Evolutionary conservation across 2,888 invertebrate species (phyloP), one percentile per base, ranked within the genome.

Genomic region (Netelia fuscicornis): DNA sequence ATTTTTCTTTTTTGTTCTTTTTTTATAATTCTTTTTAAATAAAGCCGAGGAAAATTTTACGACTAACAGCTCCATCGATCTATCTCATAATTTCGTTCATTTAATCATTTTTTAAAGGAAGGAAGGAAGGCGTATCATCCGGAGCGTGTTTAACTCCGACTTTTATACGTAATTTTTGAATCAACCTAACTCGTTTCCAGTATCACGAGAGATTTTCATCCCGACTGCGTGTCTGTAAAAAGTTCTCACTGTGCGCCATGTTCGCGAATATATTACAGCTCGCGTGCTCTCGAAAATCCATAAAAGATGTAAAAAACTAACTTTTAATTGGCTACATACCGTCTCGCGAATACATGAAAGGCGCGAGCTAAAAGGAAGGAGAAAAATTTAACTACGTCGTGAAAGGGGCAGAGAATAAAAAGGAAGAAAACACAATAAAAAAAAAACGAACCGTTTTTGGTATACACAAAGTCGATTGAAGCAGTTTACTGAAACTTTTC

Each of bases 261-360:
- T 64, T 67, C 42, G 52, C 20, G 37, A 67, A 81, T 81, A 81
- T 67, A 81, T 74, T 74, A 60, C 48, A 67, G 60, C 44, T 52
- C 74, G 74, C 81, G 81, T 75, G 81, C 44, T 67, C 74, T 60
- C 74, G 72, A 60, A 68, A 76, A 30, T 76, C 23, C 67, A 65
- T 37, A 30, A 30, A 30, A 30, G 30, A 20, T 6, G 23, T 54
- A 81, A 58, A 68, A 81, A 67, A 74, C 48, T 23, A 74, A 74
- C 74, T 67, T 81, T 74, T 81, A 81, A 81, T 81, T 81, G 74
- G 74, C 48, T 74, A 60, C 60, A 30, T 20, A 48, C 74, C 42
- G 72, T 67, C 23, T 54, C 44, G 67, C 60, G 9, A n/a, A 30
- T 37, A 48, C 68, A 74, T 20, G 20, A 9, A 54, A 42, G 17